Evolutionary conservation across 1,140 invertebrate species (phyloP), one percentile per base, ranked within the genome.

Genomic region (Drosophila ercepeae): DNA sequence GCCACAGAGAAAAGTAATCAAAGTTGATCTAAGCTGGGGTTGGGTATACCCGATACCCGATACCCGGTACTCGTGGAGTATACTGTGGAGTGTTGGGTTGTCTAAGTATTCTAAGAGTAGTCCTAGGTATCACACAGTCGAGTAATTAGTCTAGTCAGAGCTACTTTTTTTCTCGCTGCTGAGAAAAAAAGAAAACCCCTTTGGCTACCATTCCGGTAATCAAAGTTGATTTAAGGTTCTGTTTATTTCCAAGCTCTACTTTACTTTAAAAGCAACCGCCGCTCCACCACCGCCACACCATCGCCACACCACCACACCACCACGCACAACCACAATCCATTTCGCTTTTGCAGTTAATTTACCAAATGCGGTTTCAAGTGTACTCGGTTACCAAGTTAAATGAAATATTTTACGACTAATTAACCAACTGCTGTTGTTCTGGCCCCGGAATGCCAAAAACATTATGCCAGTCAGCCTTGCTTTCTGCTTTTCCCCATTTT

Each of bases 321-420:
- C 27, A 32, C 11, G 29, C 39, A 42, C 16, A 42, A 42, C 36
- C 36, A 39, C 36, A 39, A 42, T 16, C 16, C 16, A 42, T 42
- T 42, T 18, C 14, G 39, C 36, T 42, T 41, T 25, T 18, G 51
- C 51, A 53, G 36, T 41, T 25, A 23, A 41, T 42, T 53, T 21
- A 41, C 19, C 27, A 53, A 53, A 53, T 14, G 36, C 21, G 34
- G 19, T 23, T 41, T 39, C 11, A 42, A 18, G 14, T 42, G 39
- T 42, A 18, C 39, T 16, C 6, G 39, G 39, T 18, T 16, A 39
- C 36, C 36, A 39, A 39, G 36, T 39, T 39, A 39, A 42, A 18
- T 16, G 39, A 42, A 42, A 42, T 42, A 57, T 73, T 60, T 60
- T 55, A 63, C 48, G 57, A 61, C 5, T 16, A 55, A 44, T 45